These are phyloP conservation scores for Gerris lacustris DNA, from an alignment of 2,888 invertebrate species.

Conservation along the genomic window DNA sequence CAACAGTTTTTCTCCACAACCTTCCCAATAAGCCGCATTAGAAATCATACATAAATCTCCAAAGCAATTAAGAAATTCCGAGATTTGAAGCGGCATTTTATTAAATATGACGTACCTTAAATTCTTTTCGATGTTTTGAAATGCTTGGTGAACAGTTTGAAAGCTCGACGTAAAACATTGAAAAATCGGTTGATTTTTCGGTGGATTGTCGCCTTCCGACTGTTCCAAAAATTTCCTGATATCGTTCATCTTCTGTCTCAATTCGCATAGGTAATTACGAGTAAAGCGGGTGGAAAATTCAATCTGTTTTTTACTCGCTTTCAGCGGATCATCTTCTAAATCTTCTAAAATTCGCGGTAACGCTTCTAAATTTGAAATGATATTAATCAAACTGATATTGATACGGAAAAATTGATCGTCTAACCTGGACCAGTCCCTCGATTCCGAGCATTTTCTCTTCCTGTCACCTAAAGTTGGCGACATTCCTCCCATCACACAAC, in stretches of 20 bases:
- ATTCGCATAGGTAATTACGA: background rate
- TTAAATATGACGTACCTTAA: background rate
- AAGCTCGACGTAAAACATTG: background rate
- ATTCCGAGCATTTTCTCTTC: background rate
- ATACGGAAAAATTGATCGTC: background rate
- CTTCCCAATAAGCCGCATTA: background rate
- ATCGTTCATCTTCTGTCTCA: background rate
- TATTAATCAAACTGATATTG: background rate
- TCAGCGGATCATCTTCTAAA: background rate
- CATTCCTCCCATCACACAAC: too few species aligned
- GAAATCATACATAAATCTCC: constrained; percentile 3
- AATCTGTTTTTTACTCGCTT: background rate
- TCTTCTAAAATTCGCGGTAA: background rate
- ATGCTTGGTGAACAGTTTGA: background rate
- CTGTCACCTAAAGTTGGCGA: too few species aligned
- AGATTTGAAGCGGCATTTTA: background rate
- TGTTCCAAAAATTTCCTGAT: background rate
- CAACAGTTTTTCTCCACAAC: background rate
- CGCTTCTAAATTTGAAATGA: background rate
- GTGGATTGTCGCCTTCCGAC: background rate
- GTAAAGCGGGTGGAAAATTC: background rate
- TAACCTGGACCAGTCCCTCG: background rate
- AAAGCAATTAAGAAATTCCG: background rate
- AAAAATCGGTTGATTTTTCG: background rate
- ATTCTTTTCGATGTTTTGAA: background rate